Evolutionary conservation across 1,140 invertebrate species (phyloP), one percentile per base, ranked within the genome.

Genomic region (Listronotus bonariensis): DNA sequence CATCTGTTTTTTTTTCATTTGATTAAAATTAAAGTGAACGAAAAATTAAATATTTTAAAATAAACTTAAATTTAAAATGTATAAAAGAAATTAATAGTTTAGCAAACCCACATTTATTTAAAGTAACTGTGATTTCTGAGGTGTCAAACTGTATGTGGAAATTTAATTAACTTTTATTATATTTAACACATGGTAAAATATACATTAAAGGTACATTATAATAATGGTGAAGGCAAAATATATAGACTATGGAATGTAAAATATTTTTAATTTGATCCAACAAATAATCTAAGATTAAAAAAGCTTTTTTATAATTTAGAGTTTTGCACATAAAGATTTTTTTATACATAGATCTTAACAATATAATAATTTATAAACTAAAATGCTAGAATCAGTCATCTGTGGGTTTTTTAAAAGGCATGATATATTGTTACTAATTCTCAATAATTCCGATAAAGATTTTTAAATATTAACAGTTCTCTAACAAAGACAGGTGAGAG

Each of bases 351-450:
- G 46, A 49, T 49, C 46, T 49, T 49, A 49, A 49, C 46, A 49
- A 31, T 49, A 31, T 49, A 20, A 18, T 49, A 49, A 7, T 3
- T 12, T 49, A 18, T 18, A 49, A 49, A 49, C 26, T 20, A 49
- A 49, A 49, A 49, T 11, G 15, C 20, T 49, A 49, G 18, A 49
- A 18, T 49, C 46, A 49, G 46, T 49, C 46, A 49, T 49, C 46
- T 49, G 46, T 20, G 18, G 15, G 8, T 49, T 49, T 49, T 49
- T 49, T 49, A 6, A 49, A 49, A 49, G 46, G 46, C 46, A 49
- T 49, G 46, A 49, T 49, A 49, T 49, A 49, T 49, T 49, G 46
- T 49, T 49, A 49, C 9, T 49, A 26, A 49, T 20, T 49, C 8
- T 49, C 18, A 18, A 18, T 20, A 49, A 49, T 49, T 20, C 18